Percentiles rank a stretch among this genome's conserved stretches.
Evolutionary conservation across 2,113 vertebrate genomes (phyloP).

Genomic region (Oncorhynchus masou): DNA sequence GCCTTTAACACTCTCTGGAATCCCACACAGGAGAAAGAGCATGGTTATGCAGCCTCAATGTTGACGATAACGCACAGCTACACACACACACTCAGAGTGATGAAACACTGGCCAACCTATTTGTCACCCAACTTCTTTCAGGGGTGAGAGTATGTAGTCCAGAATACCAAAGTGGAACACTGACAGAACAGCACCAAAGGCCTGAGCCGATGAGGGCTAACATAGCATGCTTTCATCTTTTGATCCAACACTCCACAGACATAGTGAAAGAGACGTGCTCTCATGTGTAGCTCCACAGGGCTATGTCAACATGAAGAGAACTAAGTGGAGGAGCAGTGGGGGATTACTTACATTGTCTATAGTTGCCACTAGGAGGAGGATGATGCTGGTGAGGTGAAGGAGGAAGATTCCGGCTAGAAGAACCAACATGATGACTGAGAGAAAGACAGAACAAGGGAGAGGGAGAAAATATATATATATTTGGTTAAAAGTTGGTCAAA

Average conservation of each 20-base stretch:
- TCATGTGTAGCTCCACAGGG: not conserved
- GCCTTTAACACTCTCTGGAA: not conserved
- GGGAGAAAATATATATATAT: not conserved
- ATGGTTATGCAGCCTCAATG: not conserved
- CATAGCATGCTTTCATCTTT: not conserved
- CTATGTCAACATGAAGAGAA: not conserved
- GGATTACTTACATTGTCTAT: slow-evolving; percentile 45
- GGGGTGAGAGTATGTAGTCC: slow-evolving; percentile 37
- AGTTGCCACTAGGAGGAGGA: slow-evolving; percentile 49
- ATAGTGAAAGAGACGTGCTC: not conserved
- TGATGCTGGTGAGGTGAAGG: slow-evolving; percentile 53
- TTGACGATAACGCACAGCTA: not conserved
- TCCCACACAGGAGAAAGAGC: slow-evolving; percentile 9
- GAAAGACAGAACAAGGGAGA: slow-evolving; percentile 25
- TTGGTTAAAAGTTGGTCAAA: not conserved
- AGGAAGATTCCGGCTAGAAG: slow-evolving; percentile 68
- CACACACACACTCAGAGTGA: not conserved
- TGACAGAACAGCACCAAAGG: slow-evolving; percentile 9
- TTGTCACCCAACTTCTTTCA: not conserved
- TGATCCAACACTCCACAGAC: not conserved
- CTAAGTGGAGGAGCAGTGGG: not conserved
- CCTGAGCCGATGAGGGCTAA: not conserved
- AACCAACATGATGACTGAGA: slow-evolving; percentile 67
- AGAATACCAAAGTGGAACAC: not conserved
- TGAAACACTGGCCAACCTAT: not conserved